Percentiles rank a stretch among this genome's conserved stretches.
Conservation (phyloP, 2,113 vertebrate genomes). For the Columba janthina region DNA sequence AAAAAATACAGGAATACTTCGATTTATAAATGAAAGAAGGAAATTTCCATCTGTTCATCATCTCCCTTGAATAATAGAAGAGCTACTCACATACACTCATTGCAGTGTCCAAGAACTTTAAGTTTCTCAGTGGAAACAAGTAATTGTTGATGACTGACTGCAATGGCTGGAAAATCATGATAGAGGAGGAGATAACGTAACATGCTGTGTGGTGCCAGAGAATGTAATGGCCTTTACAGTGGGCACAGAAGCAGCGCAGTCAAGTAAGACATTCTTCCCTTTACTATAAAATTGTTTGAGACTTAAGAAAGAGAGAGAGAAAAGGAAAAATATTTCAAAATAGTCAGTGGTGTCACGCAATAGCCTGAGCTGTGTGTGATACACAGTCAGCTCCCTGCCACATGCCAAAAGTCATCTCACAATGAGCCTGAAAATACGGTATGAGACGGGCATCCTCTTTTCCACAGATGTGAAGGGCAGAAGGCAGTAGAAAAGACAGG, state of each 20-base stretch:
- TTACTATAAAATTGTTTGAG: background rate
- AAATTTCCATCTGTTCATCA: background rate
- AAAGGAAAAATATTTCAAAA: background rate
- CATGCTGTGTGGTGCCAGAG: background rate
- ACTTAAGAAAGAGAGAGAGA: background rate
- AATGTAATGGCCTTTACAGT: background rate
- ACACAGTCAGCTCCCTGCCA: background rate
- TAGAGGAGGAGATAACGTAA: background rate
- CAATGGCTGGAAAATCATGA: background rate
- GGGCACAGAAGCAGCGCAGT: background rate
- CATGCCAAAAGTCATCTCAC: background rate
- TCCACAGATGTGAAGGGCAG: background rate
- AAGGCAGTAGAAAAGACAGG: background rate
- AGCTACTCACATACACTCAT: background rate
- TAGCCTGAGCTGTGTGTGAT: background rate
- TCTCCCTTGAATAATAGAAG: background rate
- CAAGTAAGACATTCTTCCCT: background rate
- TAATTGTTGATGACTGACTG: background rate
- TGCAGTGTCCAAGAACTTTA: background rate
- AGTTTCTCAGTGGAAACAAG: background rate
- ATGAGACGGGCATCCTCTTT: background rate
- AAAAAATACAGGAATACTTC: background rate
- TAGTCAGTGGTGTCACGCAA: background rate
- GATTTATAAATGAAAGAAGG: background rate
- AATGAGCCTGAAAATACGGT: background rate